Base-by-base conservation (phyloP, 2,113 vertebrate species). In the Petrocephalus zakoni region DNA sequence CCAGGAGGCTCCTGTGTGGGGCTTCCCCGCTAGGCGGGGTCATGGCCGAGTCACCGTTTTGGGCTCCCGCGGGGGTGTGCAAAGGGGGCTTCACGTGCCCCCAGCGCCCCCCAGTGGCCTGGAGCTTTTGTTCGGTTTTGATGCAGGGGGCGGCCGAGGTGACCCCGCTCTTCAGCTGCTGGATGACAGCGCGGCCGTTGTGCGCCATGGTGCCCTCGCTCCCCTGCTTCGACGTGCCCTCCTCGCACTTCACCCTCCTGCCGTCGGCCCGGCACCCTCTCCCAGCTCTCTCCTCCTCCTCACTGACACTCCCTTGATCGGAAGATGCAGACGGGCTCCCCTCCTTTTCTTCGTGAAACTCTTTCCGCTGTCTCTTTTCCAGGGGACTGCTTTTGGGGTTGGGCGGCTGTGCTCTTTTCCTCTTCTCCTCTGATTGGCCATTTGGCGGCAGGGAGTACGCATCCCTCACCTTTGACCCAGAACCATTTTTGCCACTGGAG, bases 171-270 rank as follows among this genome's bases (percentile, higher is more conserved):
- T 94, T 92, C 1, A 94, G 87, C 3, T 91, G 94, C 90, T 95
- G 94, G 92, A 96, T 95, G 0, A 96, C 93, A 13, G 92, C 93
- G 3, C 95, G 95, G 5, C 95, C 95, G 2, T 96, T 96, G 89
- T 92, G 95, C 88, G 94, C 94, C 92, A 92, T 92, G 78, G 92
- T 46, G 0, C 88, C 87, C 0, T 91, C 92, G 84, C 93, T 58
- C 88, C 89, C 88, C 88, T 91, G 93, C 90, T 94, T 94, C 86
- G 88, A 55, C 58, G 22, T 89, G 0, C 92, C 90, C 4, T 93
- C 95, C 90, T 97, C 96, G 49, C 92, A 90, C 91, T 97, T 97
- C 91, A 97, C 91, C 88, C 93, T 91, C 89, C 95, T 96, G 29
- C 92, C 88, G 61, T 91, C 88, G 0, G 94, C 93, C 56, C 89